These are phyloP conservation scores for Pristionchus japonicus DNA, from an alignment of 2,888 invertebrate species.

Conservation along the genomic window DNA sequence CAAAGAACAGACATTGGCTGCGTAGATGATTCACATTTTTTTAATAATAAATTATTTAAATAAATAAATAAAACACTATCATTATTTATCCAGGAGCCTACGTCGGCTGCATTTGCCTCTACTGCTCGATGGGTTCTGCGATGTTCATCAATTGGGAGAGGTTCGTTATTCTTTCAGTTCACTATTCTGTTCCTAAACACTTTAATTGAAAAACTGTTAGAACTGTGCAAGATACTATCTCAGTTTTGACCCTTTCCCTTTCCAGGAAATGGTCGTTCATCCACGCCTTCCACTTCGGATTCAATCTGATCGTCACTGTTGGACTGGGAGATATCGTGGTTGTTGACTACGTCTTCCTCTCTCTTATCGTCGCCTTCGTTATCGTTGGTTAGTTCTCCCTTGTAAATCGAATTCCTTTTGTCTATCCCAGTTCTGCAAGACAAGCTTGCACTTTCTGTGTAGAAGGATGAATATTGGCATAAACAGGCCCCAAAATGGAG, in stretches of 20 bases:
- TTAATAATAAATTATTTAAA: background rate
- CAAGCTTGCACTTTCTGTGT: too few relatives aligned
- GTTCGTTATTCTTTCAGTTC: conserved; percentile 34
- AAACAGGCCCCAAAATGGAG: too few relatives aligned
- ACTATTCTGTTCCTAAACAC: too few relatives aligned
- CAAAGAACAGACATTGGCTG: too few relatives aligned
- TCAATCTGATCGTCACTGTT: conserved; percentile 75
- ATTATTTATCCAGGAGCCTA: conserved; percentile 70
- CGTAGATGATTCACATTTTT: too few relatives aligned
- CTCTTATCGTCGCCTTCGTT: conserved; percentile 75
- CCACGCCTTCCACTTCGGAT: conserved; percentile 75
- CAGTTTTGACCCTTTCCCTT: background rate
- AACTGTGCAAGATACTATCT: too few relatives aligned
- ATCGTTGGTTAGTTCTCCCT: conserved; percentile 70
- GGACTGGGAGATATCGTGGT: conserved; percentile 75
- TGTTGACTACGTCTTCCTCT: conserved; percentile 72
- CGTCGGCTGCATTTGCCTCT: conserved; percentile 74
- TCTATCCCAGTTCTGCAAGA: too few relatives aligned
- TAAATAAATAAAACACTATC: background rate
- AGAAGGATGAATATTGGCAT: too few relatives aligned
- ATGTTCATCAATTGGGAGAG: conserved; percentile 75
- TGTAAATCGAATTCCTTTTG: too few relatives aligned
- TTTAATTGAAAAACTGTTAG: too few relatives aligned
- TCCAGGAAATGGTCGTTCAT: conserved; percentile 73
- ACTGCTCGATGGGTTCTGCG: conserved; percentile 75